phyloP scores from a whole-genome alignment of 2,797 vertebrate species.

The Macropus fuliginosus region DNA sequence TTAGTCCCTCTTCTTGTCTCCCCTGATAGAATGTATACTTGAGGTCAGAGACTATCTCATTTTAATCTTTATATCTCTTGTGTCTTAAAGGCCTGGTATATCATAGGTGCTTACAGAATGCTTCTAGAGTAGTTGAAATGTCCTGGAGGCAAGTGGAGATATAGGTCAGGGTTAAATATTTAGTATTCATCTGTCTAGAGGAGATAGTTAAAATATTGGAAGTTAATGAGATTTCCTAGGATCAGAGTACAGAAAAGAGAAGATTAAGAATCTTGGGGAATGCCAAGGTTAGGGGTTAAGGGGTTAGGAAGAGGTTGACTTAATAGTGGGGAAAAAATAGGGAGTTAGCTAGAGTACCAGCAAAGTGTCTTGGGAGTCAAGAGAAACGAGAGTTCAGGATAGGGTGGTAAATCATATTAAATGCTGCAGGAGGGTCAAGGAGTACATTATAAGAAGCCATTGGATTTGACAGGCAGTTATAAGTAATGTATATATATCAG shows the following conservation, averaged over 20 bases:
- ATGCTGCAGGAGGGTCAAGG: neutral
- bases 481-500: neutral
- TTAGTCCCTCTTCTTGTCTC: neutral
- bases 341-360: neutral
- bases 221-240: neutral
- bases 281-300: neutral
- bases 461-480: neutral
- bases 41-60: neutral
- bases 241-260: neutral
- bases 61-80: neutral
- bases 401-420: neutral
- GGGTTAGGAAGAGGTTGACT: neutral
- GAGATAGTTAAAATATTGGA: neutral
- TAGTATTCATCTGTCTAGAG: neutral
- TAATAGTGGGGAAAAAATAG: neutral
- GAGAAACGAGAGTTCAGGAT: neutral
- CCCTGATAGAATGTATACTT: neutral
- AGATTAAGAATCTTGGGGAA: neutral
- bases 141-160: neutral
- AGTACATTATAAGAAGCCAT: neutral
- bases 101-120: neutral
- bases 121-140: neutral
- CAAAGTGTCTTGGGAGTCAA: neutral
- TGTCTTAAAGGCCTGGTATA: neutral
- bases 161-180: neutral